Conservation (phyloP, 2,888 invertebrate genomes). For the Clanis bilineata region DNA sequence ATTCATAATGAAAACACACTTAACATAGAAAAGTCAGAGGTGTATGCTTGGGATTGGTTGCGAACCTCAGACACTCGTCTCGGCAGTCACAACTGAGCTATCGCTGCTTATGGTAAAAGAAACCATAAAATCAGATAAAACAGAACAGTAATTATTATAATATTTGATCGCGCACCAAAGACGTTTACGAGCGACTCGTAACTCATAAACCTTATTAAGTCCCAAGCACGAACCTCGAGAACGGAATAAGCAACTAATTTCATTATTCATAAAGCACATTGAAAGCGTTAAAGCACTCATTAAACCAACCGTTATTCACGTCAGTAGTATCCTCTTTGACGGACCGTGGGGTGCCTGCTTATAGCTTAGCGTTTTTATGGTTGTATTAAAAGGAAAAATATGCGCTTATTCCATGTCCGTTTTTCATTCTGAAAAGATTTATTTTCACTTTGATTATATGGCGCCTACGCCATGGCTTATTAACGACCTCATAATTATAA, state of each 20-base stretch:
- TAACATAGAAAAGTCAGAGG: no score
- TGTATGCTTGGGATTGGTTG: no score
- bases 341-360: constrained; percentile 61
- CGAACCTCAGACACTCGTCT: no score
- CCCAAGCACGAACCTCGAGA: constrained; percentile 70
- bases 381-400: constrained; percentile 71
- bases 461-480: constrained; percentile 70
- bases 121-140: constrained; percentile 22
- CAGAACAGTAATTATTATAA: constrained; percentile 38
- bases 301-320: constrained; percentile 74
- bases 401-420: constrained; percentile 72
- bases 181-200: constrained; percentile 61
- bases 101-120: neutral
- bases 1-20: no score
- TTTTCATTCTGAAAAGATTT: constrained; percentile 74
- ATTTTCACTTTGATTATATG: constrained; percentile 75
- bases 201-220: constrained; percentile 73
- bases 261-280: constrained; percentile 82
- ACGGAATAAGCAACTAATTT: constrained; percentile 79
- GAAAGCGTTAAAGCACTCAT: constrained; percentile 80
- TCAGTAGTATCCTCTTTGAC: constrained; percentile 76
- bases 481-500: constrained; percentile 72
- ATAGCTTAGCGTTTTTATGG: constrained; percentile 75
- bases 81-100: no score
- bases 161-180: constrained; percentile 52